These are phyloP conservation scores for Vidua chalybeata DNA, from an alignment of 2,113 vertebrate species.

Conservation along the genomic window DNA sequence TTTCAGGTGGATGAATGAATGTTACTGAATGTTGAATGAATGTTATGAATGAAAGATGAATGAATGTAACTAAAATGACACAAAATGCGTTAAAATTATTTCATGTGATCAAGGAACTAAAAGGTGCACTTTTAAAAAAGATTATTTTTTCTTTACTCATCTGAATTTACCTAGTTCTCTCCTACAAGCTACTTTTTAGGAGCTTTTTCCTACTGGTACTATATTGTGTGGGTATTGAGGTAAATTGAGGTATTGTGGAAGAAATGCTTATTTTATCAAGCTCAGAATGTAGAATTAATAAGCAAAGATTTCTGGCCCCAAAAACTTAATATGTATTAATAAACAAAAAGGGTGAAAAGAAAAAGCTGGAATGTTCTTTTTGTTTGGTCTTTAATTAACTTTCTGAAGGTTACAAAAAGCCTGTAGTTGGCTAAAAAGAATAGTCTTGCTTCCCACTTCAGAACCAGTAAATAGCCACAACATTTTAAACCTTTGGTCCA, in stretches of 20 bases:
- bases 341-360: neutral
- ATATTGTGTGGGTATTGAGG: neutral
- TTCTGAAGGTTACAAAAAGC: neutral
- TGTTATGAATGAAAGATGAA: neutral
- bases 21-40: neutral
- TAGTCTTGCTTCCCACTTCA: neutral
- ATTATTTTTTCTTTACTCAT: neutral
- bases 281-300: neutral
- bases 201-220: neutral
- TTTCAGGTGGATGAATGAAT: neutral
- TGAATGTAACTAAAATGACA: neutral
- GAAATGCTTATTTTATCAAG: neutral
- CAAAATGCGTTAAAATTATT: neutral
- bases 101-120: neutral
- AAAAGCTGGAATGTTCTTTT: neutral
- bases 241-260: neutral
- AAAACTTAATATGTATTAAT: neutral
- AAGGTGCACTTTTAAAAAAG: neutral
- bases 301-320: neutral
- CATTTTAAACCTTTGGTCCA: neutral
- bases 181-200: neutral
- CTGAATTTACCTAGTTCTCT: neutral
- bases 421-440: neutral
- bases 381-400: conserved; percentile 16
- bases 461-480: neutral